Percentiles rank a stretch among this genome's conserved stretches.
Conservation (phyloP, 2,797 vertebrate genomes). For the Microctenopoma stevenorrisi region DNA sequence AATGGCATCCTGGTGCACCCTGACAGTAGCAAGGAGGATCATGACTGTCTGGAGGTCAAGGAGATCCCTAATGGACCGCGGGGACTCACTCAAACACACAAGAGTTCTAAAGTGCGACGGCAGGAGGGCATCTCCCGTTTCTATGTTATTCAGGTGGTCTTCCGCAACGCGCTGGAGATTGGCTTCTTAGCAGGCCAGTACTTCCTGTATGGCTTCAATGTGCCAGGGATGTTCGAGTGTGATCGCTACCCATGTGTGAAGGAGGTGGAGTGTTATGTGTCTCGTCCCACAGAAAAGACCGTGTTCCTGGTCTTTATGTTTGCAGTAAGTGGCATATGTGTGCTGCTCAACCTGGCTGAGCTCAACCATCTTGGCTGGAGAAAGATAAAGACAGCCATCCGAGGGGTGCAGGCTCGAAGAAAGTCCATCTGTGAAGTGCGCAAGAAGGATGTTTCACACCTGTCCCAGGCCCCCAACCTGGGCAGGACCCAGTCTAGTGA, state of each 20-base stretch:
- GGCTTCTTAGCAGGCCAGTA: slow-evolving; percentile 91
- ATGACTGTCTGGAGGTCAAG: slow-evolving; percentile 84
- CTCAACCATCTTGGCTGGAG: slow-evolving; percentile 94
- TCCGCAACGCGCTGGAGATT: slow-evolving; percentile 90
- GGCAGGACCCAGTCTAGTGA: slow-evolving; percentile 91
- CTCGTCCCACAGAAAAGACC: slow-evolving; percentile 91
- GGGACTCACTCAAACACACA: slow-evolving; percentile 77
- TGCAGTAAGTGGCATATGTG: slow-evolving; percentile 92
- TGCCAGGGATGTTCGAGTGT: slow-evolving; percentile 90
- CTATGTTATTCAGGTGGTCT: slow-evolving; percentile 93
- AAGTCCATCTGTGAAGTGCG: slow-evolving; percentile 88
- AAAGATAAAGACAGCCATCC: slow-evolving; percentile 88
- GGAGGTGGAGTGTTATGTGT: slow-evolving; percentile 94
- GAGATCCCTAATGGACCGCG: slow-evolving; percentile 82
- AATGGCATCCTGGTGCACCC: slow-evolving; percentile 84
- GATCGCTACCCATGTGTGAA: slow-evolving; percentile 91
- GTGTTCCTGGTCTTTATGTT: slow-evolving; percentile 95
- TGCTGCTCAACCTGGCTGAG: slow-evolving; percentile 92
- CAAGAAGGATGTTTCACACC: slow-evolving; percentile 87
- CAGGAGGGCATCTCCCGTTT: slow-evolving; percentile 92
- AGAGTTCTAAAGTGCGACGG: slow-evolving; percentile 83
- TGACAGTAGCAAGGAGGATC: slow-evolving; percentile 84
- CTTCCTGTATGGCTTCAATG: slow-evolving; percentile 91
- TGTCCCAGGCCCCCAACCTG: slow-evolving; percentile 85
- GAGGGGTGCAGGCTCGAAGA: slow-evolving; percentile 86